Evolutionary conservation across 2,888 invertebrate genomes (phyloP), one percentile per base, ranked within the genome.

Genomic region (Idaea biselata): DNA sequence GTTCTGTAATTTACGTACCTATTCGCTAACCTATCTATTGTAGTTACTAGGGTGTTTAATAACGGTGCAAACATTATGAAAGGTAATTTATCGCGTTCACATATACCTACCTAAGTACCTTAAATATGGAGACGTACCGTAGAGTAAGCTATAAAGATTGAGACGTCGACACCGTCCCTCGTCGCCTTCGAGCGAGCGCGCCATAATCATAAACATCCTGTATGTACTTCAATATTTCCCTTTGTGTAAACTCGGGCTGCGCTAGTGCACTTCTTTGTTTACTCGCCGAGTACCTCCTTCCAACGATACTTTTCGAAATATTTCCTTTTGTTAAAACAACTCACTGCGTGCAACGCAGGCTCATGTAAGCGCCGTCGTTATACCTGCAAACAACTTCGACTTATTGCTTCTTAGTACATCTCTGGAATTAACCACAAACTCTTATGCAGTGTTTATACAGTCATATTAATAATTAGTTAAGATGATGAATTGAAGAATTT

Each of bases 191-290:
- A 86, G 85, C 82, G 83, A 85, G 83, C 86, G 81, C 79, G 82
- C 87, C 78, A 87, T 88, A 87, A 89, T 89, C 87, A 89, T 89
- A 89, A 89, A 87, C 83, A 89, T 89, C 88, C 88, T 85, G 85
- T 44, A 77, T 80, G 80, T 82, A 76, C 80, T 81, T 84, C 87
- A 87, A 88, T 89, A 89, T 87, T 87, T 85, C 84, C 83, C 89
- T 88, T 89, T 90, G 88, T 89, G 85, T 82, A 83, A 87, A 82
- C 86, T 87, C 84, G 76, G 80, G 77, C 82, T 82, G 81, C 78
- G 78, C 82, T 81, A 81, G 83, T 76, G 80, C 83, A 83, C 64
- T 80, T 85, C 88, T 90, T 91, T 91, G 90, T 91, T 90, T 86
- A 83, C 83, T 44, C 44, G 44, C 11, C 25, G 25, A 25, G 25